Conservation (phyloP, 2,797 vertebrate species). For the Spea hammondii region DNA sequence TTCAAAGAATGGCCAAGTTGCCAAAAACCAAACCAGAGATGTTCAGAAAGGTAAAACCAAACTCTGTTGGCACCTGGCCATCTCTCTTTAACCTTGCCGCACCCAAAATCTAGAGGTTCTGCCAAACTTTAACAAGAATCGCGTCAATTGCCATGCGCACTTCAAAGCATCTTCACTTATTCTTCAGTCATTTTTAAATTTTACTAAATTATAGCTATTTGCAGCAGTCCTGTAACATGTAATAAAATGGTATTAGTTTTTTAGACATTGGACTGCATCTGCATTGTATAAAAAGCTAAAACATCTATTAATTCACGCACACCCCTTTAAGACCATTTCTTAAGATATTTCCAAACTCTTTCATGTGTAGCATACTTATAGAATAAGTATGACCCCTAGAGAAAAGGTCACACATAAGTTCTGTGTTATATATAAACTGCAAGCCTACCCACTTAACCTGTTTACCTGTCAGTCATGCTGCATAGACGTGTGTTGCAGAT, state of each 20-base stretch:
- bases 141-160: constrained; percentile 1
- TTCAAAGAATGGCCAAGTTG: neutral
- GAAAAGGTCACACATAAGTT: neutral
- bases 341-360: neutral
- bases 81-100: constrained; percentile 22
- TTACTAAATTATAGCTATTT: constrained; percentile 13
- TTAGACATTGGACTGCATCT: neutral
- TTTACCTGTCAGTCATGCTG: too few relatives aligned
- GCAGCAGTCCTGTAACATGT: neutral
- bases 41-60: constrained; percentile 34
- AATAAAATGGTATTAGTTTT: neutral
- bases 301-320: neutral
- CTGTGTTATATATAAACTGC: neutral
- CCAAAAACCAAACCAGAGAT: constrained; percentile 13
- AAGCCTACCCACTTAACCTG: too few relatives aligned
- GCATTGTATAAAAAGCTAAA: too few relatives aligned
- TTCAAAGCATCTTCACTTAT: constrained; percentile 4
- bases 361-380: neutral
- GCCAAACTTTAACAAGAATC: neutral
- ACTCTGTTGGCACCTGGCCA: constrained; percentile 13
- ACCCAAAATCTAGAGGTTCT: constrained; percentile 5
- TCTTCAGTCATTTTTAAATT: constrained; percentile 11
- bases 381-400: neutral
- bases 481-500: too few relatives aligned
- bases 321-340: neutral